Evolutionary conservation across 2,797 vertebrate genomes (phyloP).

Genomic region (Sternotherus odoratus): DNA sequence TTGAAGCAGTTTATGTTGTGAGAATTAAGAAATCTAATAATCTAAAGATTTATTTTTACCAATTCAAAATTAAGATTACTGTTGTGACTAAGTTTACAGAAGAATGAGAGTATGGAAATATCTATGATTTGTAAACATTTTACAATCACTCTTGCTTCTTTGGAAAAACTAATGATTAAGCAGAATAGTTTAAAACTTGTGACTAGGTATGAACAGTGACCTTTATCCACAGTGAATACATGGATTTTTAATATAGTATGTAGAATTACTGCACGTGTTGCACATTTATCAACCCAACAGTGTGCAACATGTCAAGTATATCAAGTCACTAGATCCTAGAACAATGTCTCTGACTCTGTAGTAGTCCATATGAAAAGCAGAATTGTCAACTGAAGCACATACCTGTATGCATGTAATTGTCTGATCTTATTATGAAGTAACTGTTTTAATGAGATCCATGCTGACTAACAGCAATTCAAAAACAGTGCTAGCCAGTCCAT

Average conservation of each 20-base stretch:
- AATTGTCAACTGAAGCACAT: neutral
- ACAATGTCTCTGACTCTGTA: neutral
- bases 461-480: neutral
- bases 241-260: conserved; percentile 23
- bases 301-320: neutral
- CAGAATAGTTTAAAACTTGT: neutral
- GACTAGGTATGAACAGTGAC: neutral
- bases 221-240: neutral
- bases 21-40: neutral
- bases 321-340: neutral
- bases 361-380: neutral
- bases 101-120: neutral
- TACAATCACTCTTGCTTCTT: neutral
- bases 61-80: neutral
- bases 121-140: neutral
- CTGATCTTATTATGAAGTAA: neutral
- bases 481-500: neutral
- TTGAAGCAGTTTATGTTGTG: neutral
- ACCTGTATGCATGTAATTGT: neutral
- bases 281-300: neutral
- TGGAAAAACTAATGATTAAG: neutral
- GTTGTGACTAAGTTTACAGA: neutral
- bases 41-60: neutral
- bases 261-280: neutral
- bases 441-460: neutral